Base-by-base conservation (phyloP, 2,113 vertebrate species). In the Vombatus ursinus region DNA sequence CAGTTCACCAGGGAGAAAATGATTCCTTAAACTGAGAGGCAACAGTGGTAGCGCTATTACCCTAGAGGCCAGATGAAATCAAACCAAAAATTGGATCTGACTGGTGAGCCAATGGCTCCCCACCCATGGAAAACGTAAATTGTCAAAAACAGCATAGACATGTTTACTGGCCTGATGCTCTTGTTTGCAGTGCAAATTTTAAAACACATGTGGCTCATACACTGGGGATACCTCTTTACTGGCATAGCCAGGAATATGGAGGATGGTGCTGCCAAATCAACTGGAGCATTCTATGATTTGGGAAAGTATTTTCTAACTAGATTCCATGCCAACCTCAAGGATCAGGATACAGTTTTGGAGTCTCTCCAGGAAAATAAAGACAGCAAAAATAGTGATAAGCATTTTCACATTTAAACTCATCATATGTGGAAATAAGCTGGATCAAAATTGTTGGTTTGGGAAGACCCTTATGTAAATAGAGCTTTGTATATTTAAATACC, bases 381-480 rank as follows among this genome's bases (percentile, higher is more conserved):
- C 24, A 68, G 14, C 0, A 91, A 93, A 94, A 5, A 51, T 51
- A 31, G 90, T 92, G 22, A 90, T 90, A 89, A 93, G 49, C 6
- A 52, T 5, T 54, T 92, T 90, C 50, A 8, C 68, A 47, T 89
- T 96, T 91, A 95, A 25, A 52, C 54, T 90, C 90, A 25, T 1
- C 16, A 93, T 50, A 92, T 52, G 23, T 92, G 3, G n/a, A 52
- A 44, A 90, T 7, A 95, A 28, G 90, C 2, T 89, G 8, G 12
- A 92, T 47, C 90, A 92, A 96, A 90, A 48, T 52, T 54, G 92
- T 92, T 16, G 93, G 14, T 89, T 96, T 96, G 14, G 51, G 44
- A 94, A 95, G 49, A 50, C 23, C 31, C 24, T 77, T 89, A 57
- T 44, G n/a, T 28, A 95, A 92, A 50, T 57, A 84, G 22, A 51